Base-by-base conservation (phyloP, 1,140 invertebrate genomes). In the Mamestra configurata region DNA sequence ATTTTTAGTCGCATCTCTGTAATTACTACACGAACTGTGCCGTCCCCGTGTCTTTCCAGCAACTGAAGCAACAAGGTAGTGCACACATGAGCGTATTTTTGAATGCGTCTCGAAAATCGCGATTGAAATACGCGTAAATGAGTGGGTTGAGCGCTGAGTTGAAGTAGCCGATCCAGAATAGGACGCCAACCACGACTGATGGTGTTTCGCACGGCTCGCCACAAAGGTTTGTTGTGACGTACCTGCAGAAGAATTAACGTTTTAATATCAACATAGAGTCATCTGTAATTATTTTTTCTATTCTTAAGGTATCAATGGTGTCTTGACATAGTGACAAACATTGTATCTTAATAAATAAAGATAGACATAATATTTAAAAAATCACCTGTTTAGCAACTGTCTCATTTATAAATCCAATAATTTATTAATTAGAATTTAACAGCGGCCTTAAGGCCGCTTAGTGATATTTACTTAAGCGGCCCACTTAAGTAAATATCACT, bases 91-190 rank as follows among this genome's bases (percentile, higher is more conserved):
- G 95, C 20, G 98, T 99, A 92, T 99, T 98, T 93, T 98, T 98
- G 95, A 99, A 99, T 24, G 99, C 99, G 92, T 98, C 98, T 91
- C 99, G 96, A 95, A 99, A 99, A 93, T 99, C 99, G 27, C 98
- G 96, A 95, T 99, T 99, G 96, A 99, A 99, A 95, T 99, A 99
- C 80, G 98, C 98, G 95, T 99, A 99, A 87, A 99, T 99, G 77
- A 99, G 96, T 0, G 98, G 99, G 95, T 99, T 99, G 27, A 99
- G 96, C 31, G 98, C 98, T n/a, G 98, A 99, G 95, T 99, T 99
- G 95, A 99, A 98, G 95, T 98, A 98, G 46, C 97, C 97, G 84
- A 98, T 97, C 97, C 97, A 98, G 93, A 98, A 98, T 0, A 98
- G 94, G 31, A 98, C 96, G n/a, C 97, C 96, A 0, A 98, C 97